Evolutionary conservation across 2,797 vertebrate species (phyloP).

Genomic region (Chrosomus eos): DNA sequence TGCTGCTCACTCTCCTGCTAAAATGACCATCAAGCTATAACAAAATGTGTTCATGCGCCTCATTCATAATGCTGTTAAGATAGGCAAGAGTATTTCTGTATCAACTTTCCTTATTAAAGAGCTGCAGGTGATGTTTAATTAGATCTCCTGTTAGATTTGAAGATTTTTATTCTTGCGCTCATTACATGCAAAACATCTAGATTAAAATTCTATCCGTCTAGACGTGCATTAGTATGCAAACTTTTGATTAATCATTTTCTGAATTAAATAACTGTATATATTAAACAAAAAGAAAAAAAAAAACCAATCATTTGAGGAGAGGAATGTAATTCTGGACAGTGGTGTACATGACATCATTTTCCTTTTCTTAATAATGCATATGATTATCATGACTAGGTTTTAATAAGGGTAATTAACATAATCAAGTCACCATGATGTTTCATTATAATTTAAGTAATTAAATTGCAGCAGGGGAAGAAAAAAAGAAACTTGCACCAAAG

Average conservation of each 20-base stretch:
- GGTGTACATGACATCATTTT: constrained; percentile 56
- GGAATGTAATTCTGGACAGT: constrained; percentile 52
- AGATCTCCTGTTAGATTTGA: not conserved
- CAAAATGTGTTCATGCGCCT: not conserved
- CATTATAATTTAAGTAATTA: constrained; percentile 56
- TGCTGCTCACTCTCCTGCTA: not conserved
- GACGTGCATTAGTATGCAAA: constrained; percentile 1
- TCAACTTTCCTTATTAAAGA: not conserved
- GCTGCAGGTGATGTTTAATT: constrained; percentile 9
- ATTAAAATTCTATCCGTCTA: constrained; percentile 12
- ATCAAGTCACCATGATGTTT: constrained; percentile 65
- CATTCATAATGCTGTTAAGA: not conserved
- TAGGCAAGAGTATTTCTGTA: too few relatives aligned
- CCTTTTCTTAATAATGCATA: constrained; percentile 65
- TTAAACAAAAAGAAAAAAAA: constrained; percentile 10
- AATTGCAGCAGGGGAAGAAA: constrained; percentile 18
- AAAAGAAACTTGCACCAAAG: constrained; percentile 26
- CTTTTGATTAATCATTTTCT: not conserved
- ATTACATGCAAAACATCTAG: not conserved
- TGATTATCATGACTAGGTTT: constrained; percentile 63
- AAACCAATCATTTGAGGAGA: constrained; percentile 28
- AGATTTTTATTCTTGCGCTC: not conserved
- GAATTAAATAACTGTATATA: not conserved
- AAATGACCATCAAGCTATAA: not conserved
- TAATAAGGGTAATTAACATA: constrained; percentile 69